Percentiles rank a stretch among this genome's conserved stretches.
Conservation (phyloP, 2,888 invertebrate species). For the Synergus laeviventris region DNA sequence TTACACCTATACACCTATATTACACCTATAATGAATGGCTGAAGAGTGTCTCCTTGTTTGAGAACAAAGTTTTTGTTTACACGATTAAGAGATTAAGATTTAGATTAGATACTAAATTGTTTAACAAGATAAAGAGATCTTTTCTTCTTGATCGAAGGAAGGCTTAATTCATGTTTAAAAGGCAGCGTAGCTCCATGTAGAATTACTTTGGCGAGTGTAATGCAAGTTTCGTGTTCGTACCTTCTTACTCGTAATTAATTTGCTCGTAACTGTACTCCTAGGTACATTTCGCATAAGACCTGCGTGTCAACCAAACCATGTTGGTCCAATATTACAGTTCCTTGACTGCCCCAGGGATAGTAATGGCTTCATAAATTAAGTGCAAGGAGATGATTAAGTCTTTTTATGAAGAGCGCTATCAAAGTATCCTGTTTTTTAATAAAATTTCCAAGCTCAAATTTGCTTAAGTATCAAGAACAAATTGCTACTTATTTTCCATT, state of each 20-base stretch:
- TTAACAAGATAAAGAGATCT: background rate
- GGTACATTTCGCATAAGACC: slow-evolving; percentile 25
- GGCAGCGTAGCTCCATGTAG: background rate
- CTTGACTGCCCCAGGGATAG: slow-evolving; percentile 7
- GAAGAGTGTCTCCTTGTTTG: too few species aligned
- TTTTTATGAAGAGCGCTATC: too few species aligned
- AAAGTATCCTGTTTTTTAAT: too few species aligned
- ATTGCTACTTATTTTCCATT: too few species aligned
- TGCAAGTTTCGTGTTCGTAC: slow-evolving; percentile 60
- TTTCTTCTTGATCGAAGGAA: background rate
- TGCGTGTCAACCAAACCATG: slow-evolving; percentile 20
- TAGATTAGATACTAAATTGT: too few species aligned
- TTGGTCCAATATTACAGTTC: slow-evolving; percentile 43
- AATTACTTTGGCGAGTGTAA: slow-evolving; percentile 50
- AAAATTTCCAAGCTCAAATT: too few species aligned
- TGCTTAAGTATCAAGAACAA: too few species aligned
- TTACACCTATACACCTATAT: too few species aligned
- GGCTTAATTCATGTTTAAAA: slow-evolving; percentile 20
- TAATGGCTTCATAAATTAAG: slow-evolving; percentile 7
- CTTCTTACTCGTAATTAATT: slow-evolving; percentile 63
- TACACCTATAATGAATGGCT: too few species aligned
- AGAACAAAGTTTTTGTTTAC: too few species aligned
- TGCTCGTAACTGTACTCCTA: slow-evolving; percentile 40
- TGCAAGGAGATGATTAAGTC: too few species aligned
- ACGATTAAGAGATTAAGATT: background rate